These are phyloP conservation scores for Netelia melanura DNA, from an alignment of 2,888 invertebrate species.

Conservation along the genomic window DNA sequence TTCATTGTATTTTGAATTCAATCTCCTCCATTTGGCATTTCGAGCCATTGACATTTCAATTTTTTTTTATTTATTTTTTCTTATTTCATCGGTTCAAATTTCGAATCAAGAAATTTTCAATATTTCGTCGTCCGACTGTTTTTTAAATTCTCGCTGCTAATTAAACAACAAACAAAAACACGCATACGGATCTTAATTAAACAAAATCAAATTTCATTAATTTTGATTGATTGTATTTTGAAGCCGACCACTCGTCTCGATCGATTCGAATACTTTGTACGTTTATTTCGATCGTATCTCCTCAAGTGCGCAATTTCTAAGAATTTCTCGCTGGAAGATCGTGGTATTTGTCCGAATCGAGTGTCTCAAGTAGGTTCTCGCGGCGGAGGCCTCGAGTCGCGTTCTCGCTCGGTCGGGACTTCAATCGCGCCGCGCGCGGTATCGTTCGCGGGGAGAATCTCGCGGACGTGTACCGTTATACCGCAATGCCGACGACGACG, in stretches of 20 bases:
- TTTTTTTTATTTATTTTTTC: background rate
- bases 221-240: background rate
- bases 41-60: background rate
- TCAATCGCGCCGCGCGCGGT: conserved; percentile 44
- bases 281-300: background rate
- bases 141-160: background rate
- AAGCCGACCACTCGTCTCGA: no score
- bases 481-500: background rate
- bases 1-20: no score
- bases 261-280: no score
- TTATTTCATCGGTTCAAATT: background rate
- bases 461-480: conserved; percentile 52
- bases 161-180: background rate
- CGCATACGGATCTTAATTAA: background rate
- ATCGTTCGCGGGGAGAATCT: conserved; percentile 36
- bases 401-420: conserved; percentile 15
- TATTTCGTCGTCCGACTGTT: background rate
- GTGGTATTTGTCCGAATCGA: conserved; percentile 18
- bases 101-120: background rate
- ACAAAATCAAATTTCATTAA: background rate
- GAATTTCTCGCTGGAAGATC: conserved; percentile 23
- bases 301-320: background rate
- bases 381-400: background rate
- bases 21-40: conserved; percentile 16
- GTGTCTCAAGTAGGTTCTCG: conserved; percentile 19